Percentiles rank a stretch among this genome's conserved stretches.
Conservation (phyloP, 1,140 invertebrate genomes). For the Euglossa dilemma region DNA sequence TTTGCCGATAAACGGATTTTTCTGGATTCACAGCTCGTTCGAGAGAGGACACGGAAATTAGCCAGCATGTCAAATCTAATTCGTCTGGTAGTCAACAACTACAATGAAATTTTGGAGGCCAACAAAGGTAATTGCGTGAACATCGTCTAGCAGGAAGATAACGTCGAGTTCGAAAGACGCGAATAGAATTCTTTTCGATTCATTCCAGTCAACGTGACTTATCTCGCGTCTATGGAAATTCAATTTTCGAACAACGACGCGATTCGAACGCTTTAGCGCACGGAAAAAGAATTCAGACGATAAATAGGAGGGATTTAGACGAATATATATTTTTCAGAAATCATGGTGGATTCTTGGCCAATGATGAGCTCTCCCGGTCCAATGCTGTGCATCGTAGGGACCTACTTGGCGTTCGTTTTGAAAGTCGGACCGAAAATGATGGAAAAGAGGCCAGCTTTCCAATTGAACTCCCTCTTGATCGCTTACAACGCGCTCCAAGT, state of each 20-base stretch:
- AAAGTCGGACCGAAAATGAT: constrained; percentile 88
- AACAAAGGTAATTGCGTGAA: constrained; percentile 79
- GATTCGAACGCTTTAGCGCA: background rate
- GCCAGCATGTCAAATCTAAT: constrained; percentile 81
- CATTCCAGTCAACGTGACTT: background rate
- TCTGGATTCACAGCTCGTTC: background rate
- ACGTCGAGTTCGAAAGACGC: background rate
- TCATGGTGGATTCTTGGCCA: constrained; percentile 87
- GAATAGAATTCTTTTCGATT: constrained; percentile 1
- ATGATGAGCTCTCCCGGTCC: constrained; percentile 88
- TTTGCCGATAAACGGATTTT: background rate
- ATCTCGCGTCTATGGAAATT: constrained; percentile 3
- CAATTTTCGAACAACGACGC: background rate
- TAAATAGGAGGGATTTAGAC: too few relatives aligned
- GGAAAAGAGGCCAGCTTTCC: constrained; percentile 86
- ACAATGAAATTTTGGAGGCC: constrained; percentile 82
- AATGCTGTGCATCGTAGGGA: constrained; percentile 84
- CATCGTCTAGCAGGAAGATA: background rate
- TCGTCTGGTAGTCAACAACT: constrained; percentile 81
- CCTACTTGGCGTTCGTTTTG: constrained; percentile 87
- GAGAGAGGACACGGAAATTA: background rate
- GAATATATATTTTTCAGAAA: constrained; percentile 77
- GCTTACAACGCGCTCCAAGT: constrained; percentile 89
- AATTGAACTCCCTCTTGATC: constrained; percentile 86
- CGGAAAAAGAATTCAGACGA: background rate